Percentiles rank a stretch among this genome's conserved stretches.
phyloP scores from a whole-genome alignment of 2,888 invertebrate genomes.

The Agriopis marginaria region DNA sequence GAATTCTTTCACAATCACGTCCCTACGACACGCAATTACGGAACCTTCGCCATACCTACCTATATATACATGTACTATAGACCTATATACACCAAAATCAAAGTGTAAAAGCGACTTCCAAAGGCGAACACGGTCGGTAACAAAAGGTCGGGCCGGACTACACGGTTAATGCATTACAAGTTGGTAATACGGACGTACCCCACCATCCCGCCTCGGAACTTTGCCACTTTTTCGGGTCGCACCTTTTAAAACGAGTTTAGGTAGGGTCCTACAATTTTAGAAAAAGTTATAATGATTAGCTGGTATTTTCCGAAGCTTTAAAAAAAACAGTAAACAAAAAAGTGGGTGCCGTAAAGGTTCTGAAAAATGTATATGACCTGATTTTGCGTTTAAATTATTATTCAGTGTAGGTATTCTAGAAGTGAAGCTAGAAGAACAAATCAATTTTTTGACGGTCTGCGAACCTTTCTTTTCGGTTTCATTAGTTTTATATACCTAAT shows the following conservation, averaged over 20 bases:
- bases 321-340: background rate
- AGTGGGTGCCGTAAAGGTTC: background rate
- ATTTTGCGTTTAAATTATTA: no score
- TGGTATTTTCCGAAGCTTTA: background rate
- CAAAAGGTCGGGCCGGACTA: slow-evolving; percentile 35
- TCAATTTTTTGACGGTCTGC: no score
- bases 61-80: background rate
- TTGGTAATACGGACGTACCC: slow-evolving; percentile 30
- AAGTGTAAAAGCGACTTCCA: slow-evolving; percentile 25
- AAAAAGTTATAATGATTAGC: background rate
- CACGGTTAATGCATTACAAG: slow-evolving; percentile 50
- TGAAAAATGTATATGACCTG: background rate
- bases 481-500: no score
- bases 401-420: no score
- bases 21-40: slow-evolving; percentile 5
- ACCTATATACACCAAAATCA: slow-evolving; percentile 12
- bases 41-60: slow-evolving; percentile 6
- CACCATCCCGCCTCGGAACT: slow-evolving; percentile 12
- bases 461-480: no score
- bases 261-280: background rate
- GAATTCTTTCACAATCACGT: slow-evolving; percentile 19
- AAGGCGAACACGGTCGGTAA: slow-evolving; percentile 12
- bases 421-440: no score
- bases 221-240: slow-evolving; percentile 12
- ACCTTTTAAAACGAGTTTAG: slow-evolving; percentile 19